Conservation (phyloP, 2,888 invertebrate genomes). For the Metacarcinus magister region DNA sequence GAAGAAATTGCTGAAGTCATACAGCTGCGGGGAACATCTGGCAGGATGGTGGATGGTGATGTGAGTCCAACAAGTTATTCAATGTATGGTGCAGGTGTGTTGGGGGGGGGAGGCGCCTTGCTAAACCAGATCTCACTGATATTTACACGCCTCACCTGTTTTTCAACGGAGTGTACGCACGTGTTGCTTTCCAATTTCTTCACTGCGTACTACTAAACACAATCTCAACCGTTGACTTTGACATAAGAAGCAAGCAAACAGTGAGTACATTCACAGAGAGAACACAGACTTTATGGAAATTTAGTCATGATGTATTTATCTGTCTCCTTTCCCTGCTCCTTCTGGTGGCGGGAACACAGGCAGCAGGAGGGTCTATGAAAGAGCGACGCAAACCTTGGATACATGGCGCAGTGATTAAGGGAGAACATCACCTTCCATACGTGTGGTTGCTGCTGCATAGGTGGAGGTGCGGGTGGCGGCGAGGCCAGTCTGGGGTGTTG, state of each 20-base stretch:
- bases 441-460: background rate
- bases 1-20: background rate
- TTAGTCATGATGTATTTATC: background rate
- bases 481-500: background rate
- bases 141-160: no score
- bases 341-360: background rate
- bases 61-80: no score
- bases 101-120: no score
- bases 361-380: background rate
- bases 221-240: no score
- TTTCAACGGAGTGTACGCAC: no score
- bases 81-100: no score
- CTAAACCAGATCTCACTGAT: no score
- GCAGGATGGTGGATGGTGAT: background rate
- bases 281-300: background rate
- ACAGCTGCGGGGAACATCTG: background rate
- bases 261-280: background rate
- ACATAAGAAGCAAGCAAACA: no score
- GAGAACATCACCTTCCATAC: background rate
- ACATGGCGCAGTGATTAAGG: background rate
- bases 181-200: no score
- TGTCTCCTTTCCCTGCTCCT: background rate
- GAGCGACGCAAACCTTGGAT: background rate
- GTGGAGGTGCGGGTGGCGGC: background rate
- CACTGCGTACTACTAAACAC: no score